Conservation (phyloP, 1,140 invertebrate species). For the Temnothorax curvispinosus region DNA sequence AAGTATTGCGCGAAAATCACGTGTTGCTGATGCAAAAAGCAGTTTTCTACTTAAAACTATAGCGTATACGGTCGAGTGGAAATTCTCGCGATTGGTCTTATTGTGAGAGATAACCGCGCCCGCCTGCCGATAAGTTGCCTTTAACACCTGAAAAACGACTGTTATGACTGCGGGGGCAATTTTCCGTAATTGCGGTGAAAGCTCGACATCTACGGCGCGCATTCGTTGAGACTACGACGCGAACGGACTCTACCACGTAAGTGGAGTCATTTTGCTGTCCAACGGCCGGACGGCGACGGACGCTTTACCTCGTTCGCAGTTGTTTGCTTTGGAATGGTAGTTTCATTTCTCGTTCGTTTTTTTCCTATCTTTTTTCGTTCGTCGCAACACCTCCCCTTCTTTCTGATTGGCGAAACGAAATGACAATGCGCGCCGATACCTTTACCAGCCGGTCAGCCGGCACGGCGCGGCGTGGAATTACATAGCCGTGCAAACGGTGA, state of each 20-base stretch:
- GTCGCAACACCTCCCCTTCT: slow-evolving; percentile 17
- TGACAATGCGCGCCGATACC: slow-evolving; percentile 34
- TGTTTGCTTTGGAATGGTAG: slow-evolving; percentile 70
- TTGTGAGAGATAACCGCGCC: slow-evolving; percentile 61
- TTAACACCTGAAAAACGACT: slow-evolving; percentile 80
- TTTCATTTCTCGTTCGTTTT: slow-evolving; percentile 57
- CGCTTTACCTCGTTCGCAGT: slow-evolving; percentile 77
- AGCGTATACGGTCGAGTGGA: slow-evolving; percentile 6
- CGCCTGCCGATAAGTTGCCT: slow-evolving; percentile 61
- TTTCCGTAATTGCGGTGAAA: slow-evolving; percentile 85
- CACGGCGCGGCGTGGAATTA: not conserved
- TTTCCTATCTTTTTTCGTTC: not conserved
- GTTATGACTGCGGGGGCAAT: slow-evolving; percentile 81
- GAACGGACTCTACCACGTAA: slow-evolving; percentile 73
- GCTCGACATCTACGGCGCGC: slow-evolving; percentile 72
- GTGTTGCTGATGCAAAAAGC: slow-evolving; percentile 4
- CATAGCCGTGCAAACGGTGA: slow-evolving; percentile 32
- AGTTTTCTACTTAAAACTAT: slow-evolving; percentile 33
- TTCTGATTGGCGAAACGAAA: slow-evolving; percentile 24
- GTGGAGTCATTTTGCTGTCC: slow-evolving; percentile 83
- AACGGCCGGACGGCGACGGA: slow-evolving; percentile 76
- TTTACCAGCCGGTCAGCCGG: slow-evolving; percentile 16
- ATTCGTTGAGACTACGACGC: slow-evolving; percentile 53
- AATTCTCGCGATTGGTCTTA: slow-evolving; percentile 54
- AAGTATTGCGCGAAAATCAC: slow-evolving; percentile 23